Percentiles rank a stretch among this genome's conserved stretches.
phyloP scores from a whole-genome alignment of 2,888 invertebrate species.

The Sarcophaga variegata region DNA sequence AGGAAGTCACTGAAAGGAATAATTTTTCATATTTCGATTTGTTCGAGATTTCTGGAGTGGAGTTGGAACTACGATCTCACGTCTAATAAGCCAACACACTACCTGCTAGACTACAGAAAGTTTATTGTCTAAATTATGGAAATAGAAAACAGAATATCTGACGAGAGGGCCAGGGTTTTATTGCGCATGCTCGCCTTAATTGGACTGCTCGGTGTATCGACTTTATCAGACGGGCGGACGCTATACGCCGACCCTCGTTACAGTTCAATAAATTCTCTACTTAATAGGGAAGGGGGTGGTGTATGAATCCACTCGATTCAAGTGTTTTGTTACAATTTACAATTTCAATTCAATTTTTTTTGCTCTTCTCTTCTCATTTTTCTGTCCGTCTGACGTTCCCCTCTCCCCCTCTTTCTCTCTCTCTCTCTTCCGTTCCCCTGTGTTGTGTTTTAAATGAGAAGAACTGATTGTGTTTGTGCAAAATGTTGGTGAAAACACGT shows the following conservation, averaged over 20 bases:
- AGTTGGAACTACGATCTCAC: too few species aligned
- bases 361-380: background rate
- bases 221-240: too few species aligned
- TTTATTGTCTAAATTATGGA: too few species aligned
- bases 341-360: conserved; percentile 46
- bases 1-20: too few species aligned
- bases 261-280: conserved; percentile 37
- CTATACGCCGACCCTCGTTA: conserved; percentile 41
- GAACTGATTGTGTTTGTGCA: conserved; percentile 59
- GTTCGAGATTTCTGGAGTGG: too few species aligned
- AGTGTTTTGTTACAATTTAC: conserved; percentile 68
- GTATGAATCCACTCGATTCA: conserved; percentile 56
- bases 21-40: too few species aligned
- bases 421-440: background rate
- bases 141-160: too few species aligned
- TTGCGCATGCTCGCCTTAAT: too few species aligned
- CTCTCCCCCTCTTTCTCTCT: background rate
- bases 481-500: conserved; percentile 69
- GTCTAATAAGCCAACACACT: too few species aligned
- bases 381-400: conserved; percentile 14
- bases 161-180: too few species aligned
- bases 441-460: conserved; percentile 48
- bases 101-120: too few species aligned
- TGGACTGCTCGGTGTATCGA: too few species aligned
- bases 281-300: background rate